phyloP scores from a whole-genome alignment of 2,797 vertebrate species.

The Luscinia luscinia region DNA sequence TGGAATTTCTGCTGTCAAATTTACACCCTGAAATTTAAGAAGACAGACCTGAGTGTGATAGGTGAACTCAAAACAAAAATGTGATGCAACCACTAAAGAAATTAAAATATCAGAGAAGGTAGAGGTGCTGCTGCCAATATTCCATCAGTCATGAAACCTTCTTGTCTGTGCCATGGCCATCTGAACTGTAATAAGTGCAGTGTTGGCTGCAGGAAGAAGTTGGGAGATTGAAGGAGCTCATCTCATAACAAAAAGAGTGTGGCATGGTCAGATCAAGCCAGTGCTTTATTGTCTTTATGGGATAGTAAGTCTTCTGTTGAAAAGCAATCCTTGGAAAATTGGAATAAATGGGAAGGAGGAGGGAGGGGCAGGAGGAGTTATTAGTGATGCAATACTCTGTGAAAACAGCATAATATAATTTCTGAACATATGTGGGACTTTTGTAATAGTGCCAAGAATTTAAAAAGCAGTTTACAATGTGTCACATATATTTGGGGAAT shows the following conservation, averaged over 20 bases:
- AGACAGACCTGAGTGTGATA: background rate
- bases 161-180: background rate
- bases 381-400: background rate
- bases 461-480: background rate
- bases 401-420: background rate
- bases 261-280: background rate
- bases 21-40: background rate
- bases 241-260: background rate
- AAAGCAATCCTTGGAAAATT: background rate
- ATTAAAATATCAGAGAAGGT: background rate
- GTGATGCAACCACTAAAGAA: background rate
- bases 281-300: background rate
- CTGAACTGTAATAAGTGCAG: background rate
- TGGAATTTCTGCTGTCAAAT: background rate
- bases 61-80: background rate
- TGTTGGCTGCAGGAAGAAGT: fast-evolving
- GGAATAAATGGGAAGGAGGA: background rate
- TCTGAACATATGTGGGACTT: background rate
- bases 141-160: background rate
- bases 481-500: background rate
- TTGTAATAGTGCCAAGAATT: background rate
- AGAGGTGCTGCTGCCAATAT: background rate
- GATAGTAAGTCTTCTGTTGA: background rate
- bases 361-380: fast-evolving
- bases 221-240: background rate